Conservation (phyloP, 2,888 invertebrate genomes). For the Drosophila mettleri region DNA sequence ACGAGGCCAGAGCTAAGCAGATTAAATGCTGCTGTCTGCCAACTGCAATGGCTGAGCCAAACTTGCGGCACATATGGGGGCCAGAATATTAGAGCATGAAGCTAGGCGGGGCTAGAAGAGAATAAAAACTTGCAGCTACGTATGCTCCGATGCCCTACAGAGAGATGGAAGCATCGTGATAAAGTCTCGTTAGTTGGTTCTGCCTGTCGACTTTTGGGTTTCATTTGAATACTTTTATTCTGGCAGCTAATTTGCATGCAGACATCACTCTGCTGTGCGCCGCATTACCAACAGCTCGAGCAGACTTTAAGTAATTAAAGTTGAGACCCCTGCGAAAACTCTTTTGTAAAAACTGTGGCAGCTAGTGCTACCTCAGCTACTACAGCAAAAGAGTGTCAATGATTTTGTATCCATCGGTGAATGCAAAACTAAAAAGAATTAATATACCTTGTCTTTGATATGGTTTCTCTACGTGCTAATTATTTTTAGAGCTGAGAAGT, state of each 20-base stretch:
- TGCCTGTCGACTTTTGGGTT: constrained; percentile 24
- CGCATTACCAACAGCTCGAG: constrained; percentile 28
- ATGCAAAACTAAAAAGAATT: background rate
- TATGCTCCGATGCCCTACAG: constrained; percentile 7
- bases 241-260: constrained; percentile 64
- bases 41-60: constrained; percentile 18
- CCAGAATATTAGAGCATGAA: constrained; percentile 72
- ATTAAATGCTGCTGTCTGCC: constrained; percentile 53
- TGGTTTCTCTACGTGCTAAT: background rate
- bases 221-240: constrained; percentile 43
- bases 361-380: constrained; percentile 2
- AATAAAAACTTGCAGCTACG: constrained; percentile 39
- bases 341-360: background rate
- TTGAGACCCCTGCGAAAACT: constrained; percentile 1
- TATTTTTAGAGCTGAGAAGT: constrained; percentile 1
- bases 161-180: constrained; percentile 39
- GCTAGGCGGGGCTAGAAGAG: constrained; percentile 54
- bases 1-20: constrained; percentile 44
- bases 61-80: constrained; percentile 44
- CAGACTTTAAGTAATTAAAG: constrained; percentile 46
- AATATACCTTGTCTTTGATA: background rate
- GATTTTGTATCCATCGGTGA: constrained; percentile 19
- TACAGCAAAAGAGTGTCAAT: background rate
- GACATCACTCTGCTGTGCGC: constrained; percentile 7
- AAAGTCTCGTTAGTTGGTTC: constrained; percentile 42